Evolutionary conservation across 2,888 invertebrate genomes (phyloP), one percentile per base, ranked within the genome.

Genomic region (Ophion ellenae): DNA sequence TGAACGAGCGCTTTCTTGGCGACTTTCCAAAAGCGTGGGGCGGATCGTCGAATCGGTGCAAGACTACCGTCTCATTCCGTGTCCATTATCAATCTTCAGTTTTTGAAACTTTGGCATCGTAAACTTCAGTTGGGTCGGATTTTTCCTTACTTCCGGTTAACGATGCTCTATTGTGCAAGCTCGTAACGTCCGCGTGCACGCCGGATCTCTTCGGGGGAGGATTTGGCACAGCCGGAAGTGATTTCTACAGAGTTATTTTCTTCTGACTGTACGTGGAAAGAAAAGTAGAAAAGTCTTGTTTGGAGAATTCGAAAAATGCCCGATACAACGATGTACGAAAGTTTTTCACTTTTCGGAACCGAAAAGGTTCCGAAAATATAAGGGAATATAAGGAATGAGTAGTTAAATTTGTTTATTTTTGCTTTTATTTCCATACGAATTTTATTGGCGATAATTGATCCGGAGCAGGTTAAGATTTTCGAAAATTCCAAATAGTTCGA

Each of bases 51-150:
- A 69, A 83, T 74, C 69, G 67, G 40, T 57, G 73, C 71, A 40
- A 71, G 11, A 73, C 61, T 53, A 67, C 73, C 53, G 20, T 77
- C 63, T 81, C 36, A 53, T 84, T 63, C 73, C n/a, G 36, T 81
- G 53, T 61, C 81, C 17, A 73, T 81, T 84, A 81, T 84, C 81
- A 69, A 81, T 74, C 84, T 81, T 67, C 67, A 73, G 45, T 81
- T 69, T 77, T 57, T 28, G 24, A 32, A 81, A 74, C 73, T 73
- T 73, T 47, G 71, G 20, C 24, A 66, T 61, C 47, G 76, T 73
- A 73, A 61, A 66, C 61, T 73, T 77, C 59, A 61, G 64, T 45
- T 40, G 59, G 75, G 36, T 45, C 57, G 36, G 7, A 74, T 67
- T 66, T 79, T 80, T 75, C 64, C 57, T 73, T 63, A n/a, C 63